These are phyloP conservation scores for Leistus spinibarbis DNA, from an alignment of 2,888 invertebrate species.

Conservation along the genomic window DNA sequence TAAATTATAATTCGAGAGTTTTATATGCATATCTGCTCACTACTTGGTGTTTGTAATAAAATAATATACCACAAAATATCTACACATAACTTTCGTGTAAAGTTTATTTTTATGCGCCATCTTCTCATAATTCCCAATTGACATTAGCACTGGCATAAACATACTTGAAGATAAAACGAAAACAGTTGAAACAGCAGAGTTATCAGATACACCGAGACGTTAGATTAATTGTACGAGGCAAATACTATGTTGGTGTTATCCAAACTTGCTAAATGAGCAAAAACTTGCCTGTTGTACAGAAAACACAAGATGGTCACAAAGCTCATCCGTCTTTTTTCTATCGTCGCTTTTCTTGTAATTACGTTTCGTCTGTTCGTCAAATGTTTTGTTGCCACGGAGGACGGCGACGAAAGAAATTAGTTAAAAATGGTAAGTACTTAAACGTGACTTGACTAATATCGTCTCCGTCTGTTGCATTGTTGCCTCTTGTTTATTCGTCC, in stretches of 20 bases:
- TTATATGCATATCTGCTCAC: no score
- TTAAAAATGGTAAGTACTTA: background rate
- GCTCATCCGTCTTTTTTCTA: background rate
- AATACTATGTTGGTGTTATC: background rate
- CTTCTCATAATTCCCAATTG: no score
- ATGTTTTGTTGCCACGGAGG: background rate
- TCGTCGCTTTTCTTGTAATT: background rate
- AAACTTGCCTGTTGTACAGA: background rate
- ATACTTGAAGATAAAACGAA: no score
- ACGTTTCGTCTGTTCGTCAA: background rate
- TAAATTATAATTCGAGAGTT: no score
- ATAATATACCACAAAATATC: no score
- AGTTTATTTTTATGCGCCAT: no score
- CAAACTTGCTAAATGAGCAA: background rate
- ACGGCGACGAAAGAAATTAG: background rate
- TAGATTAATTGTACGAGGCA: background rate
- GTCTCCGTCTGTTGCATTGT: background rate
- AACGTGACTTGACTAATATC: background rate
- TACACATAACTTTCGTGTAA: no score
- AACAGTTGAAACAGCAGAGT: background rate
- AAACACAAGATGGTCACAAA: background rate
- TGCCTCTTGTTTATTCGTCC: background rate
- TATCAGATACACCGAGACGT: background rate
- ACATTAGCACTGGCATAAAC: no score
- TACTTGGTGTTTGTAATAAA: no score